Base-by-base conservation (phyloP, 2,797 vertebrate genomes). In the Yasuhikotakia modesta region DNA sequence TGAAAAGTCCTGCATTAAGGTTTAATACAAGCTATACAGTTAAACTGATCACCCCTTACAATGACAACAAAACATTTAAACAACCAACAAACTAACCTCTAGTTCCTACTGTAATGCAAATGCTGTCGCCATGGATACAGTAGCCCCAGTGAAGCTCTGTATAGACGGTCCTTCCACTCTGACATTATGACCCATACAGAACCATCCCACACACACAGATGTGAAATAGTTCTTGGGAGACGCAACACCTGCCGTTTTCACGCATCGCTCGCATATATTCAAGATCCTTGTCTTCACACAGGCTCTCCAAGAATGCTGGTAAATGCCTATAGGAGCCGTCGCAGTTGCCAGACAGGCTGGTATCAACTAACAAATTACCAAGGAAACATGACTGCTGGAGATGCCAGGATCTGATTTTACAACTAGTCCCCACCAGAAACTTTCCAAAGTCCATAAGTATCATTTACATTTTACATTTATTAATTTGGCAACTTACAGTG, bases 271-370 rank as follows among this genome's bases (percentile, higher is more conserved):
- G 70, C 90, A 92, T 91, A 88, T 87, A 90, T 79, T 83, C 57
- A 77, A 82, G 88, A 89, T 87, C 85, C 87, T 82, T 84, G 88
- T 85, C 88, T 90, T 91, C 88, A 79, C 82, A 84, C 87, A 79
- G 90, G 87, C 90, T 90, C 89, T 91, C 80, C 87, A 88, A 86
- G 91, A 92, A 93, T 92, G 90, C 76, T 30, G 57, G 81, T 82
- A 82, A 85, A 87, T 84, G 70, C 76, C 32, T 80, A 61, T 79
- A 86, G 86, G 88, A 83, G 82, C 83, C 83, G 79, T 70, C 17
- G 80, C 72, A 82, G 86, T 88, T 89, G 88, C 83, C 85, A 90
- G 89, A 88, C 86, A 61, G 79, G 63, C 57, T 55, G 82, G 78
- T 80, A 85, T 88, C 85, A 87, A 84, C 76, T 30, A 66, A 85